Evolutionary conservation across 2,888 invertebrate genomes (phyloP).

Genomic region (Orthonychiurus folsomi): DNA sequence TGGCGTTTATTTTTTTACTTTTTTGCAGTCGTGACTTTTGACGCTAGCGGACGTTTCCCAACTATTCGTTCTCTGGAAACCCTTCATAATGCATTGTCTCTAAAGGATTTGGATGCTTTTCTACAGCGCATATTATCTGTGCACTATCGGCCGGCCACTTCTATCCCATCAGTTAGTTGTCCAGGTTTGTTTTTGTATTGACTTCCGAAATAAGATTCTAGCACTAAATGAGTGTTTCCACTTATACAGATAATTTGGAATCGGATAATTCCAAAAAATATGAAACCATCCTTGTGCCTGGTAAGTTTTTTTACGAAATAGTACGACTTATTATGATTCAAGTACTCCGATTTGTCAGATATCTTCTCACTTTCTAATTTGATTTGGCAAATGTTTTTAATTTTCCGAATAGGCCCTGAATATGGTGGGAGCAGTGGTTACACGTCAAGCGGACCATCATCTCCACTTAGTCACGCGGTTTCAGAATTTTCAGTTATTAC

Average conservation of each 20-base stretch:
- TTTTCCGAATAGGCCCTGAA: no score
- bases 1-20: slow-evolving; percentile 7
- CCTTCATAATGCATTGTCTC: slow-evolving; percentile 88
- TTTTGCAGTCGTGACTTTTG: slow-evolving; percentile 4
- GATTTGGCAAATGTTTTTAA: no score
- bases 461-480: background rate
- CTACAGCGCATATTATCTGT: slow-evolving; percentile 32
- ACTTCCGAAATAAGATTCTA: no score
- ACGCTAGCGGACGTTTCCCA: slow-evolving; percentile 68
- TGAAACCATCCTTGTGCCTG: background rate
- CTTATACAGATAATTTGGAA: no score
- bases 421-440: background rate
- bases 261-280: no score
- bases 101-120: slow-evolving; percentile 70
- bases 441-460: background rate
- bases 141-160: slow-evolving; percentile 30
- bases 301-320: no score
- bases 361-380: no score
- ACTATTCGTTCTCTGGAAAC: slow-evolving; percentile 95
- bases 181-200: background rate
- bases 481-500: background rate
- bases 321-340: no score
- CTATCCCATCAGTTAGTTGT: slow-evolving; percentile 14
- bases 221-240: no score
- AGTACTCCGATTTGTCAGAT: no score